Evolutionary conservation across 2,113 vertebrate genomes (phyloP).

Genomic region (Neolamprologus longior): DNA sequence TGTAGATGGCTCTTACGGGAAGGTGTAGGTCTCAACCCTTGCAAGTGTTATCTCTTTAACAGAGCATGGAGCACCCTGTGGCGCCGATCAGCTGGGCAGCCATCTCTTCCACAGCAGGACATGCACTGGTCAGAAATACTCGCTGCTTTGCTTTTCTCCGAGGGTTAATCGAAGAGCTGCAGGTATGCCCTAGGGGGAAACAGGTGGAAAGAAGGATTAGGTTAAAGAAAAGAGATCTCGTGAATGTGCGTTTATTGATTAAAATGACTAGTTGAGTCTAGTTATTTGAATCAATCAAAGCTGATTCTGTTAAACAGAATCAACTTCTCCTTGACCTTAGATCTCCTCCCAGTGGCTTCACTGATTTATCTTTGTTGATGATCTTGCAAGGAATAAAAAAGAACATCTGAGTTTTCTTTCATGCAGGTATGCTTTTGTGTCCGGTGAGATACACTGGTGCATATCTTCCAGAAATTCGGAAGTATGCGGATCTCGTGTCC

Average conservation of each 20-base stretch:
- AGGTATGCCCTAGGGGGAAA: neutral
- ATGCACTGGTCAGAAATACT: neutral
- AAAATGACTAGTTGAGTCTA: neutral
- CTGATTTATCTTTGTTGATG: slow-evolving; percentile 6
- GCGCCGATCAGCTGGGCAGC: slow-evolving; percentile 19
- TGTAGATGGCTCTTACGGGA: neutral
- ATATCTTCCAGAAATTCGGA: neutral
- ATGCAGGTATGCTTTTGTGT: neutral
- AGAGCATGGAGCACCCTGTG: slow-evolving; percentile 2
- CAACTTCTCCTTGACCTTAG: neutral
- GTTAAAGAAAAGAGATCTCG: neutral
- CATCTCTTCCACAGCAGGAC: slow-evolving; percentile 16
- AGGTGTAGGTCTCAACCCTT: neutral
- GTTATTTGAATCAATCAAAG: neutral
- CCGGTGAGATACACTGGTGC: neutral
- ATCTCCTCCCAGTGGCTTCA: neutral
- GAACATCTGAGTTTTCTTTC: neutral
- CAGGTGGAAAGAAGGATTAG: neutral
- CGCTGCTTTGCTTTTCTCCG: neutral
- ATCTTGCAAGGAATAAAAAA: neutral
- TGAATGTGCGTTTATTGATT: neutral
- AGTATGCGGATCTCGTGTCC: neutral
- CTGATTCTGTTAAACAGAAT: neutral
- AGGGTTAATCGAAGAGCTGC: slow-evolving; percentile 8
- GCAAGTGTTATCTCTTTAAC: slow-evolving; percentile 20